Evolutionary conservation across 2,797 vertebrate species (phyloP).

Genomic region (Scyliorhinus canicula): DNA sequence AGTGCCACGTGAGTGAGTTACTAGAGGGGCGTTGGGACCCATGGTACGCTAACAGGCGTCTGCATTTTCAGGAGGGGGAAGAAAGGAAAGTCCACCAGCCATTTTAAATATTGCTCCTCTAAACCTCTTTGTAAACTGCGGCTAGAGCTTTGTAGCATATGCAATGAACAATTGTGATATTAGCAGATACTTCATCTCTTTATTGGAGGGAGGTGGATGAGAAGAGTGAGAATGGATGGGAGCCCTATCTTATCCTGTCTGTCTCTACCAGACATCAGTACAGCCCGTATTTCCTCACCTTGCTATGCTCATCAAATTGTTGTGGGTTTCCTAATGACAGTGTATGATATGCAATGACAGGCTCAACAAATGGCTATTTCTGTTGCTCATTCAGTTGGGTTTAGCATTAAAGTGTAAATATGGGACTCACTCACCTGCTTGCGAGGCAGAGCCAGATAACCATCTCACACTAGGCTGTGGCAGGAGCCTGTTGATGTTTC

Average conservation of each 20-base stretch:
- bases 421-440: slow-evolving; percentile 24
- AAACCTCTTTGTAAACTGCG: background rate
- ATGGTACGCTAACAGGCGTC: background rate
- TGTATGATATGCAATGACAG: slow-evolving; percentile 4
- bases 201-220: background rate
- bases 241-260: background rate
- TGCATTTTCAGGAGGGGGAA: background rate
- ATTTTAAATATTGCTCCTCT: background rate
- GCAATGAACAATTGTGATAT: background rate
- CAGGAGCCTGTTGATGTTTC: slow-evolving; percentile 24
- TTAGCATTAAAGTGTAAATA: slow-evolving; percentile 37
- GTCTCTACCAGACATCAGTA: slow-evolving; percentile 8
- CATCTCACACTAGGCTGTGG: slow-evolving; percentile 7
- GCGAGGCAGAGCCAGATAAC: background rate
- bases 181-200: slow-evolving; percentile 8
- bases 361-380: slow-evolving; percentile 8
- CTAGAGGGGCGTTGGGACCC: too few species aligned
- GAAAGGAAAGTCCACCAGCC: background rate
- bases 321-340: slow-evolving; percentile 23
- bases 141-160: background rate
- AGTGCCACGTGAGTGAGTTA: background rate
- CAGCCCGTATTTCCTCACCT: slow-evolving; percentile 12
- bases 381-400: slow-evolving; percentile 30
- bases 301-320: slow-evolving; percentile 22
- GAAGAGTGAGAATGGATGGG: background rate